These are phyloP conservation scores for Ptyas mucosa DNA, from an alignment of 2,113 vertebrate species.

Conservation along the genomic window DNA sequence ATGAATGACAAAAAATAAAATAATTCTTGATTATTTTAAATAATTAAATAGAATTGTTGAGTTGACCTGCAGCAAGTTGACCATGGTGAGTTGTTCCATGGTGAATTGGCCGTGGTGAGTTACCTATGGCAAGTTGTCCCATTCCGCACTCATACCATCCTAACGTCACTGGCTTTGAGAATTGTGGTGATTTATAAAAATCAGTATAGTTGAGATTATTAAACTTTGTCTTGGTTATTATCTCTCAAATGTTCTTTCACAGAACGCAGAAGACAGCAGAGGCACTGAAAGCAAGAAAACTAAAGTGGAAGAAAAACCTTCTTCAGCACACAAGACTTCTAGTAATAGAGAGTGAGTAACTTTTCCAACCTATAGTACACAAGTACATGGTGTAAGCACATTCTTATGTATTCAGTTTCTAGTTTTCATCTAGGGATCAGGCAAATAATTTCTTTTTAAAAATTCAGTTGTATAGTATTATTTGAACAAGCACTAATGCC, in stretches of 20 bases:
- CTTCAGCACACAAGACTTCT: conserved; percentile 84
- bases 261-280: conserved; percentile 88
- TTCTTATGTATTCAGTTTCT: neutral
- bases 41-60: neutral
- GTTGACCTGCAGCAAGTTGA: neutral
- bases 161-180: neutral
- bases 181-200: neutral
- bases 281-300: conserved; percentile 88
- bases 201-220: neutral
- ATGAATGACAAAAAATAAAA: neutral
- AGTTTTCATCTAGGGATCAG: neutral
- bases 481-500: neutral
- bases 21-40: neutral
- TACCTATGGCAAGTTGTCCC: neutral
- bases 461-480: neutral
- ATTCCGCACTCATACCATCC: rapidly evolving
- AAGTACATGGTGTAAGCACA: neutral
- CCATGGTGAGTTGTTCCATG: neutral
- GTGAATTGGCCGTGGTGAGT: neutral
- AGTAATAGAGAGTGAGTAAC: conserved; percentile 88
- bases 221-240: conserved; percentile 17
- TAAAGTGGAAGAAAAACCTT: conserved; percentile 86
- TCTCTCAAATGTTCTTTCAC: conserved; percentile 53
- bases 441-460: neutral
- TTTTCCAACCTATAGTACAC: neutral